These are phyloP conservation scores for Platysteira castanea DNA, from an alignment of 2,113 vertebrate genomes.

Conservation along the genomic window DNA sequence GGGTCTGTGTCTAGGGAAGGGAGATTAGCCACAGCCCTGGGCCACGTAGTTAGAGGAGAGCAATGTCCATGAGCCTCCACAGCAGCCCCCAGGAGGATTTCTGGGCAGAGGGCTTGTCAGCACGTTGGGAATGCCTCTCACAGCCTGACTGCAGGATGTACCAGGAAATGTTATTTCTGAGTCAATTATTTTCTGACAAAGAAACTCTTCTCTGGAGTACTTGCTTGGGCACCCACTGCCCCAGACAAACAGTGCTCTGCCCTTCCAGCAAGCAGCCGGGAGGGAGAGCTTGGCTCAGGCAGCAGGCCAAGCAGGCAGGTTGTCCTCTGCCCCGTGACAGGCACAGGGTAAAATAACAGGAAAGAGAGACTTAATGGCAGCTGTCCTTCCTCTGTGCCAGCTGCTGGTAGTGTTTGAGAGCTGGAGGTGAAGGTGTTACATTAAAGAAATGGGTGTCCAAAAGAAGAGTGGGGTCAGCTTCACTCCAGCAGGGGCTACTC, in stretches of 20 bases:
- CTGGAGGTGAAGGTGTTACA: background rate
- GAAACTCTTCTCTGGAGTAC: background rate
- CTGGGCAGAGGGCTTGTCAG: background rate
- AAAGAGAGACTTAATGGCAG: background rate
- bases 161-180: background rate
- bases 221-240: background rate
- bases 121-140: background rate
- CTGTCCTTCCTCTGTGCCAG: background rate
- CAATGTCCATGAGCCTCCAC: background rate
- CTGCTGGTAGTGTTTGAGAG: background rate
- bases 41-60: background rate
- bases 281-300: background rate
- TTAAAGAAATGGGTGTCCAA: background rate
- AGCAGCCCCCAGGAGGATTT: background rate
- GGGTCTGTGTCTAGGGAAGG: background rate
- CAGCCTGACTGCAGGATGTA: background rate
- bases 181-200: background rate
- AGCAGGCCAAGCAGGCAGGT: background rate
- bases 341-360: background rate
- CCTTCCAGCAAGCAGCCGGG: background rate
- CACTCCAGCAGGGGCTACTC: rapidly evolving
- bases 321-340: background rate
- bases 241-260: background rate
- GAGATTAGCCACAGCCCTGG: background rate
- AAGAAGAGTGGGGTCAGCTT: background rate